These are phyloP conservation scores for Ammospiza maritima DNA, from an alignment of 2,797 vertebrate genomes.

Conservation along the genomic window DNA sequence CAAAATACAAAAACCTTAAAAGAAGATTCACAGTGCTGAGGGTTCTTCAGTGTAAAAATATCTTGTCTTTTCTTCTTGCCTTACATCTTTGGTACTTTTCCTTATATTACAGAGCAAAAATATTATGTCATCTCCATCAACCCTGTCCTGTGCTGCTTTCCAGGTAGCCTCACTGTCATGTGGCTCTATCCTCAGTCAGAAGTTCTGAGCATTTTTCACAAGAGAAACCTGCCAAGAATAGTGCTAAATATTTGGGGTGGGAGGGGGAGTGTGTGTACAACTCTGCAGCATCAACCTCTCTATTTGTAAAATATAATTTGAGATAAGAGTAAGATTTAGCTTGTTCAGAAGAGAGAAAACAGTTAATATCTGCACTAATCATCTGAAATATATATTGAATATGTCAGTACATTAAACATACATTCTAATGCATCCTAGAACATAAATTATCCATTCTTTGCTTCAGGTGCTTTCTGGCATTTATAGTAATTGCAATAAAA, in stretches of 20 bases:
- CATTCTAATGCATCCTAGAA: neutral
- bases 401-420: neutral
- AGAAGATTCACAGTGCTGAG: neutral
- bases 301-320: neutral
- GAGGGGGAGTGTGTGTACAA: neutral
- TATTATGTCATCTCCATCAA: neutral
- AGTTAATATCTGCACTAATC: neutral
- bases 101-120: neutral
- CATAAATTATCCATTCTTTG: neutral
- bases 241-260: neutral
- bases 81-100: neutral
- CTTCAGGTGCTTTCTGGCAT: neutral
- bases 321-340: neutral
- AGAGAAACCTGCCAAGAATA: neutral
- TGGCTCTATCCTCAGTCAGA: neutral
- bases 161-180: neutral
- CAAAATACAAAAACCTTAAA: neutral
- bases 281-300: neutral
- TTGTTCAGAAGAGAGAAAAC: neutral
- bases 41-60: neutral
- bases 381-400: neutral
- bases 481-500: neutral
- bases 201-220: neutral
- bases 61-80: neutral
- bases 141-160: neutral